phyloP scores from a whole-genome alignment of 2,797 vertebrate genomes.

The Pangasius larnaudii region DNA sequence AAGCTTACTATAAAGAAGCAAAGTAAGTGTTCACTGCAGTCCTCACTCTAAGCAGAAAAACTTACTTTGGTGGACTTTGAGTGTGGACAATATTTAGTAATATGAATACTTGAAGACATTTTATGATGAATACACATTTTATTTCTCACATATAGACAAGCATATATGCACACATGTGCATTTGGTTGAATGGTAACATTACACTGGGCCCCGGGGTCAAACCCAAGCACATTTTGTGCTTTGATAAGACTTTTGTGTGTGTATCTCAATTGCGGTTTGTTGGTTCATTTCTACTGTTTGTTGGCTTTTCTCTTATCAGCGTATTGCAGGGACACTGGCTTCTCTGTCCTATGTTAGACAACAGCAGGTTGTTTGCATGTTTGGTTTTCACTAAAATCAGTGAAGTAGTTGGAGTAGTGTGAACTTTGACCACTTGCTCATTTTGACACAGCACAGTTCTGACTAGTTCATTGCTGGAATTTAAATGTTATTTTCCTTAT shows the following conservation, averaged over 20 bases:
- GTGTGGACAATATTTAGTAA: neutral
- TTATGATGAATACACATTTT: neutral
- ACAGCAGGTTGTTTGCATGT: conserved; percentile 18
- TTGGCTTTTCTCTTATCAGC: conserved; percentile 45
- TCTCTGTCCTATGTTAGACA: conserved; percentile 27
- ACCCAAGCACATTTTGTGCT: neutral
- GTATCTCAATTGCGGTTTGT: conserved; percentile 18
- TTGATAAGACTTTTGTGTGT: conserved; percentile 15
- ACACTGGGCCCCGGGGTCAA: neutral
- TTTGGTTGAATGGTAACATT: neutral
- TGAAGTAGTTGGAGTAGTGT: neutral
- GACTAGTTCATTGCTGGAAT: neutral
- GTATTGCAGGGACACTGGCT: conserved; percentile 44
- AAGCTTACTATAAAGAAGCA: conserved; percentile 28
- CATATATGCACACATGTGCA: neutral
- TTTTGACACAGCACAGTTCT: neutral
- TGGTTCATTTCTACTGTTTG: conserved; percentile 34
- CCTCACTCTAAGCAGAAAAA: neutral
- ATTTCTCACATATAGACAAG: neutral
- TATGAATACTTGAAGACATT: neutral
- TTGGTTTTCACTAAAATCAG: conserved; percentile 21
- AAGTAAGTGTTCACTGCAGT: conserved; percentile 38
- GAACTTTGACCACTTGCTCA: neutral
- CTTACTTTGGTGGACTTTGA: neutral
- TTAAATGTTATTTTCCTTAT: neutral